Base-by-base conservation (phyloP, 2,888 invertebrate genomes). In the Erynnis tages region DNA sequence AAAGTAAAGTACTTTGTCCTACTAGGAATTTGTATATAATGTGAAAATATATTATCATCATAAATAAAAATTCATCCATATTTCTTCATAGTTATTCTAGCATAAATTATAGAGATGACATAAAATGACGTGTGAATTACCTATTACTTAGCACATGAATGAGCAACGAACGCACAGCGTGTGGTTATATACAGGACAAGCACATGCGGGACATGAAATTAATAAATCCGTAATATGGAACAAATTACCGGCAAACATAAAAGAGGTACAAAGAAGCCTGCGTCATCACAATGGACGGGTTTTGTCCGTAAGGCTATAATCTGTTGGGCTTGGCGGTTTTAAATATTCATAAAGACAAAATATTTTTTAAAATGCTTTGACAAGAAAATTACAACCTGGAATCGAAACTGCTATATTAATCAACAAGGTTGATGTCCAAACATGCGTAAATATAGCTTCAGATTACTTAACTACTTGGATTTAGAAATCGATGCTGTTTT, bases 281-380 rank as follows among this genome's bases (percentile, higher is more conserved):
- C 50, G 50, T 44, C 50, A 50, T 50, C 43, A 44, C 50, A 50
- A 43, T 43, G 43, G 35, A 19, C 35, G 19, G 34, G 41, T 43
- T 50, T 50, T 43, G 27, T 50, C 21, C 43, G 35, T 43, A 44
- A 50, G 50, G 35, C 50, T 34, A 29, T 50, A 50, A 50, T 43
- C 35, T 50, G 32, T 27, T 44, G 50, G 50, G 50, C 35, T 14
- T 37, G 50, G 50, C 29, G 27, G 32, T 35, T 44, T 46, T 50
- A 43, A 43, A 50, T 50, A 50, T 50, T 50, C 50, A 50, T 50
- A 21, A 44, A 43, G 50, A 34, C 50, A 43, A 43, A 43, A 50
- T 50, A 50, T 49, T 50, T 41, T 34, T 34, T 5, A 43, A 43
- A 41, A 41, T 34, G 14, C 30, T 50, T 43, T 50, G 50, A 50